Evolutionary conservation across 1,140 invertebrate species (phyloP), one percentile per base, ranked within the genome.

Genomic region (Drosophila triauraria): DNA sequence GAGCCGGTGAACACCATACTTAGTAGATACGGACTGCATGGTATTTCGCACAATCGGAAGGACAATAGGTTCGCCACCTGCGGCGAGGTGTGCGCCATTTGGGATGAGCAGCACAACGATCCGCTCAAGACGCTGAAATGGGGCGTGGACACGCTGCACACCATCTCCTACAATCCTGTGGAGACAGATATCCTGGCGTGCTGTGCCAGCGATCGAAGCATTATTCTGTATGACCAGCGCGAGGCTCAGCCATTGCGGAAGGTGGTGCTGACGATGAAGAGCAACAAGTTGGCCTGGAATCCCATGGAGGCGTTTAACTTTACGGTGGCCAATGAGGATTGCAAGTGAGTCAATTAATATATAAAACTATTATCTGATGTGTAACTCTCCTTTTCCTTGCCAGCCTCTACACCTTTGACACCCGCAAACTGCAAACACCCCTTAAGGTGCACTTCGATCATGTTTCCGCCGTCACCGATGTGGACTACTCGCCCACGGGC

Each of bases 301-400:
- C 99, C 99, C 7, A 98, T 99, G 97, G 98, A 99, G 94, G 97
- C 98, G 13, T 99, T 97, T 91, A 96, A 96, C 57, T 99, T 99
- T 87, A 99, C 98, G 9, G 97, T 96, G 62, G 99, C 99, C 9
- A 99, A 97, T 95, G 99, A 99, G 94, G 99, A 99, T 95, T 99
- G 98, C 92, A 99, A 99, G 98, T 99, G 94, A 95, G 94, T 94
- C 5, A 0, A 20, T n/a, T n/a, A 51, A 5, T 57, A 17, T 44
- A n/a, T n/a, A n/a, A n/a, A n/a, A n/a, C n/a, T n/a, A 1, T 56
- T 10, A 3, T 6, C 3, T n/a, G 13, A 15, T 10, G 40, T 40
- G 2, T 43, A 32, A 25, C 3, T 5, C 17, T 15, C 1, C n/a
- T 0, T 27, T 35, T 4, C 0, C 8, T 95, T 95, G 71, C 93